phyloP scores from a whole-genome alignment of 2,888 invertebrate genomes.

The Bombyx huttoni region DNA sequence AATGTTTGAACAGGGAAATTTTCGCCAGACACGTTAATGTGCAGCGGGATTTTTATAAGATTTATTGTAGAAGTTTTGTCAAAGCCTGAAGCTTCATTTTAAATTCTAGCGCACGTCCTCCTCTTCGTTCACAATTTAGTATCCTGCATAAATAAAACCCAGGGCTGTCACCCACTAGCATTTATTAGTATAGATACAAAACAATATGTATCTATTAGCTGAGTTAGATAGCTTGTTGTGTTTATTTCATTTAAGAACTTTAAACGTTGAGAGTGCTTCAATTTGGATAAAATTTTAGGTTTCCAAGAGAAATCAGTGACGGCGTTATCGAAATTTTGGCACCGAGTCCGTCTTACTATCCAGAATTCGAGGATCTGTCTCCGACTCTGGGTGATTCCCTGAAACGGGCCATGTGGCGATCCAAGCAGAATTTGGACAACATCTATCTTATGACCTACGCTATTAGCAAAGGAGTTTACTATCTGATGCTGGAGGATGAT shows the following conservation, averaged over 20 bases:
- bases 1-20: no score
- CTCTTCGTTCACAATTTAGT: background rate
- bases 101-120: background rate
- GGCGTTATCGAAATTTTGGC: slow-evolving; percentile 92
- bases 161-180: no score
- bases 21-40: background rate
- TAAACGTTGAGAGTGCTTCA: no score
- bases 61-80: background rate
- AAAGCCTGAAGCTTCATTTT: background rate
- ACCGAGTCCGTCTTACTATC: slow-evolving; percentile 89
- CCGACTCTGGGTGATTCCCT: slow-evolving; percentile 88
- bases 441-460: slow-evolving; percentile 96
- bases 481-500: slow-evolving; percentile 95
- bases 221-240: background rate
- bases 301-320: slow-evolving; percentile 79
- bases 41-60: background rate
- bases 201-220: background rate
- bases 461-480: slow-evolving; percentile 88
- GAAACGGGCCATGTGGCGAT: slow-evolving; percentile 90
- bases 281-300: slow-evolving; percentile 60
- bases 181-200: background rate
- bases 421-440: slow-evolving; percentile 95
- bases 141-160: background rate
- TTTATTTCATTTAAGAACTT: background rate
- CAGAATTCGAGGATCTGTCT: slow-evolving; percentile 82